These are phyloP conservation scores for Sorex fumeus DNA, from an alignment of 2,113 vertebrate species.

Conservation along the genomic window DNA sequence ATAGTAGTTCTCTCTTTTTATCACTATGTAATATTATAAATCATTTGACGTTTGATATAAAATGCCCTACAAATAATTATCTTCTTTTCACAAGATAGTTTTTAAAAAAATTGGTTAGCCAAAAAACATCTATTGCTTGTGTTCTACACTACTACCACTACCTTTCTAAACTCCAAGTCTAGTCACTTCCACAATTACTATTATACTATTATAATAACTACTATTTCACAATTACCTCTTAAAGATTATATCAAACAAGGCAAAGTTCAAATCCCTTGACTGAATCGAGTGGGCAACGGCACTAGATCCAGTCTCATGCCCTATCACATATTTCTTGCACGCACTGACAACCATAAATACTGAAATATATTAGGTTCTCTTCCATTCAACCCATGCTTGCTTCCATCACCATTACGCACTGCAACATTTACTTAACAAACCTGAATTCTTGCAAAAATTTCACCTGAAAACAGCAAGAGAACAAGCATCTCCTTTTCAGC, in stretches of 20 bases:
- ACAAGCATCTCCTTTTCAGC: conserved; percentile 23
- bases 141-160: background rate
- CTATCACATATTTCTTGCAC: background rate
- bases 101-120: background rate
- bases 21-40: conserved; percentile 41
- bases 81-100: background rate
- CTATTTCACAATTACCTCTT: too few relatives aligned
- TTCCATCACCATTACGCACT: background rate
- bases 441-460: conserved; percentile 5
- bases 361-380: background rate
- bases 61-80: conserved; percentile 28
- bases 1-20: conserved; percentile 40
- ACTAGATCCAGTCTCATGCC: background rate
- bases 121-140: background rate
- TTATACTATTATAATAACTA: too few relatives aligned
- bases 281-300: background rate
- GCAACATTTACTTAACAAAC: conserved; percentile 24
- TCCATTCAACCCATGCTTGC: background rate
- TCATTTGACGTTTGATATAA: conserved; percentile 10
- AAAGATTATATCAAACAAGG: background rate
- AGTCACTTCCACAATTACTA: background rate
- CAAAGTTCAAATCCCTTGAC: background rate
- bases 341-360: background rate
- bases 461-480: conserved; percentile 13
- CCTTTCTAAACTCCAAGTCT: conserved; percentile 42